Conservation (phyloP, 2,888 invertebrate species). For the Apamea sordens region DNA sequence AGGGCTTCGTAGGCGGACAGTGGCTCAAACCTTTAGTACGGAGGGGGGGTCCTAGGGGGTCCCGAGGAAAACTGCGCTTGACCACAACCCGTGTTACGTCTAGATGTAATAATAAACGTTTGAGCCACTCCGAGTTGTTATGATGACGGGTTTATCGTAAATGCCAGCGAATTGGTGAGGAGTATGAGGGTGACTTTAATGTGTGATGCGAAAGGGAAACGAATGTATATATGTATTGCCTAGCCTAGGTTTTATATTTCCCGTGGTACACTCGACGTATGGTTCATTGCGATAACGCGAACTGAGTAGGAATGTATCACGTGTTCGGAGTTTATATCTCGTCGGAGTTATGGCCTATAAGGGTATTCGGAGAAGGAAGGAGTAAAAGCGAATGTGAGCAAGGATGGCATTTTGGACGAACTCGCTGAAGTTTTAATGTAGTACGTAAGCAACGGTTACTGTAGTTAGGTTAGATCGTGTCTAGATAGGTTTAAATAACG, state of each 20-base stretch:
- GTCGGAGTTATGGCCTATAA: constrained; percentile 50
- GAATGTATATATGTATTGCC: constrained; percentile 25
- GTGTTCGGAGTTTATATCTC: constrained; percentile 21
- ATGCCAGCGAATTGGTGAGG: constrained; percentile 54
- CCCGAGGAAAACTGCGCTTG: background rate
- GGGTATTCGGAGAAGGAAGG: constrained; percentile 38
- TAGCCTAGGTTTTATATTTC: constrained; percentile 42
- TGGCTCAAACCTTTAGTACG: constrained; percentile 64
- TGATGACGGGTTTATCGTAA: constrained; percentile 59
- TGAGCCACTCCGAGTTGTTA: constrained; percentile 53
- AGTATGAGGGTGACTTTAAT: constrained; percentile 13
- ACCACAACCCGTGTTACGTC: constrained; percentile 13
- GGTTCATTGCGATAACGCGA: constrained; percentile 18
- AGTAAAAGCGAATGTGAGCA: constrained; percentile 50
- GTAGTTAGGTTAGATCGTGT: constrained; percentile 82
- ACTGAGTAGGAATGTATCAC: constrained; percentile 15
- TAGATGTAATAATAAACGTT: constrained; percentile 32
- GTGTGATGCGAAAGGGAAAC: constrained; percentile 12
- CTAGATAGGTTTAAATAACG: constrained; percentile 84
- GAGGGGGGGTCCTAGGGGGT: background rate
- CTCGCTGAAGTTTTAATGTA: constrained; percentile 71
- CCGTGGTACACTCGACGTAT: constrained; percentile 10
- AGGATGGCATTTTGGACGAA: constrained; percentile 71
- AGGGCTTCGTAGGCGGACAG: constrained; percentile 62
- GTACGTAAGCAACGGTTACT: constrained; percentile 79